Evolutionary conservation across 2,797 vertebrate genomes (phyloP).

Genomic region (Sebastes matsubarae): DNA sequence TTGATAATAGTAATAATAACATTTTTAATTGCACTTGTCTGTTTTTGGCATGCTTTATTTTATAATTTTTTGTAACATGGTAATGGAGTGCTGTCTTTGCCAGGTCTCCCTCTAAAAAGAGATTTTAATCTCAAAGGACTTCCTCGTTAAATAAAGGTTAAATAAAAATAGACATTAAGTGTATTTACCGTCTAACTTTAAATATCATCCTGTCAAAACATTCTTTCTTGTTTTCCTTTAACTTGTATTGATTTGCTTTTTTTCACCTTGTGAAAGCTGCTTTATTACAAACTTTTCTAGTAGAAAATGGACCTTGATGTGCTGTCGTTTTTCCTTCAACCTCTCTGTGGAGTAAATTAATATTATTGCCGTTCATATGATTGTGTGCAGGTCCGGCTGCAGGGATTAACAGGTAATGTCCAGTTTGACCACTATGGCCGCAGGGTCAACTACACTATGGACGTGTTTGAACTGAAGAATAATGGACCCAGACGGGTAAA

Average conservation of each 20-base stretch:
- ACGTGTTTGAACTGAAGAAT: conserved; percentile 95
- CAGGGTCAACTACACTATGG: conserved; percentile 96
- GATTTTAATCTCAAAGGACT: too few relatives aligned
- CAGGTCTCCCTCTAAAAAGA: too few relatives aligned
- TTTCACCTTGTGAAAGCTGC: neutral
- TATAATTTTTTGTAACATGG: too few relatives aligned
- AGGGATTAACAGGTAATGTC: conserved; percentile 95
- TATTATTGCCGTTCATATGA: neutral
- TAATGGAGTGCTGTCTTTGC: too few relatives aligned
- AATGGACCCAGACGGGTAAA: conserved; percentile 91
- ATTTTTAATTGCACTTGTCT: too few relatives aligned
- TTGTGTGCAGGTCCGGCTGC: conserved; percentile 88
- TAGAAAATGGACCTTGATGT: neutral
- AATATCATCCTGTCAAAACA: too few relatives aligned
- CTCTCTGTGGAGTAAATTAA: neutral
- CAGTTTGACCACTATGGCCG: conserved; percentile 96
- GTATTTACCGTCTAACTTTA: too few relatives aligned
- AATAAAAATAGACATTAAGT: too few relatives aligned
- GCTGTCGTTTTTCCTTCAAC: neutral
- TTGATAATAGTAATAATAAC: too few relatives aligned
- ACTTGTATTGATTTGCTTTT: neutral
- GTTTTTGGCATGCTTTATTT: too few relatives aligned
- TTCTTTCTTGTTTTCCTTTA: neutral
- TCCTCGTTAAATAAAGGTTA: too few relatives aligned
- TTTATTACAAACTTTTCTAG: neutral